A percentile compares a stretch with the other conserved stretches of the same genome.
Evolutionary conservation across 2,888 invertebrate species (phyloP).

Genomic region (Drosophila fulvimacula): DNA sequence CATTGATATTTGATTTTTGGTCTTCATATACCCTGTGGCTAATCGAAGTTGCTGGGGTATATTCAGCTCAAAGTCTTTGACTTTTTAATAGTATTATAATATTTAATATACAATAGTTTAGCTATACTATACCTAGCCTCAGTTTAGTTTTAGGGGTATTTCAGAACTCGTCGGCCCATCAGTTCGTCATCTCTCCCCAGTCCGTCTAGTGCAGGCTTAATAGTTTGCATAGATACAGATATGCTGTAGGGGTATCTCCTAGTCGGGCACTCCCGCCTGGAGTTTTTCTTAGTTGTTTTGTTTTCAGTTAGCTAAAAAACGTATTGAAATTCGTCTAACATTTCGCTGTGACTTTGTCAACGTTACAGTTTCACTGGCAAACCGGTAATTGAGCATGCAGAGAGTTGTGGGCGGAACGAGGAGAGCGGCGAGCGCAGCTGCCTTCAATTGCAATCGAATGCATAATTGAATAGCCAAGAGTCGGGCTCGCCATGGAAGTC

Average conservation of each 20-base stretch:
- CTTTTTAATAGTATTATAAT: not conserved
- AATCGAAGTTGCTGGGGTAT: not conserved
- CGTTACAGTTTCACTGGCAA: constrained; percentile 52
- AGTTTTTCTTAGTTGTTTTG: constrained; percentile 36
- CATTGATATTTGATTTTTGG: constrained; percentile 41
- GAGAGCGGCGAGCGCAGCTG: constrained; percentile 12
- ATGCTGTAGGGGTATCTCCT: not conserved
- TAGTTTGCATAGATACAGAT: not conserved
- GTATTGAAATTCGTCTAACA: constrained; percentile 53
- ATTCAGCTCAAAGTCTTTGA: not conserved
- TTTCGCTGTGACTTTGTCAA: constrained; percentile 40
- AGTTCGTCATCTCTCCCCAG: too few relatives aligned
- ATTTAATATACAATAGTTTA: not conserved
- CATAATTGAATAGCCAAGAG: constrained; percentile 42
- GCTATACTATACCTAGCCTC: not conserved
- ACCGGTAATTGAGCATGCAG: constrained; percentile 48
- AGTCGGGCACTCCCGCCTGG: not conserved
- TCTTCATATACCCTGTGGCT: constrained; percentile 15
- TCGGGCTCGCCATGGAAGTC: constrained; percentile 17
- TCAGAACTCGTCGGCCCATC: too few relatives aligned
- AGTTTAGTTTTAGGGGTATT: too few relatives aligned
- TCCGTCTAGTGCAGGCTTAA: too few relatives aligned
- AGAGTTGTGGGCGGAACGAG: constrained; percentile 22
- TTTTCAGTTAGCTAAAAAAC: constrained; percentile 49
- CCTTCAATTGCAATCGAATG: constrained; percentile 28